Conservation (phyloP, 2,888 invertebrate species). For the Adelphocoris suturalis region DNA sequence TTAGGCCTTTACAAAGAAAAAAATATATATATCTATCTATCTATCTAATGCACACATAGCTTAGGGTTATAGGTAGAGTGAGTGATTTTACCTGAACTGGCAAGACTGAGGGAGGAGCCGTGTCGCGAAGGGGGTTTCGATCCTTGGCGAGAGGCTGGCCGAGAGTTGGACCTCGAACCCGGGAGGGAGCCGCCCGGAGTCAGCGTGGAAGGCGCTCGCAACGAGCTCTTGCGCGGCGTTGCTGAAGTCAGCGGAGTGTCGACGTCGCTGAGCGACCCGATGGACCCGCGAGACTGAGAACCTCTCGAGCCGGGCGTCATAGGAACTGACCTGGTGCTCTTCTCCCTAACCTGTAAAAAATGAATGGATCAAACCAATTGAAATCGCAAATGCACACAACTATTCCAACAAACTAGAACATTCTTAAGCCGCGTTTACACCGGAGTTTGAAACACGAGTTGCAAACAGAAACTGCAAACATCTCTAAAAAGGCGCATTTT, state of each 20-base stretch:
- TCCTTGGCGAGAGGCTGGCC: conserved; percentile 91
- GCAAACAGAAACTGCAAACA: too few species aligned
- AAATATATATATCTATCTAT: too few species aligned
- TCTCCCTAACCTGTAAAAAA: conserved; percentile 90
- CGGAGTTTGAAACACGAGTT: too few species aligned
- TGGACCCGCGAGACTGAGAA: conserved; percentile 64
- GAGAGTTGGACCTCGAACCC: conserved; percentile 89
- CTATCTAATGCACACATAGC: too few species aligned
- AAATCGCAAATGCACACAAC: too few species aligned
- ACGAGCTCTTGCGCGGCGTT: conserved; percentile 44
- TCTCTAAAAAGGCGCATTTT: too few species aligned
- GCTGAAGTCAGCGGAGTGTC: conserved; percentile 63
- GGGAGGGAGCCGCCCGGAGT: conserved; percentile 79
- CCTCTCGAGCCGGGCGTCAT: conserved; percentile 81
- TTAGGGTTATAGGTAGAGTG: too few species aligned
- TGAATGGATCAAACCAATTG: too few species aligned
- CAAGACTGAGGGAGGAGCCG: conserved; percentile 93
- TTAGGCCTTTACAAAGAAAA: too few species aligned
- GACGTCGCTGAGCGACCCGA: conserved; percentile 64
- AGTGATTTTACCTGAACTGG: conserved; percentile 86
- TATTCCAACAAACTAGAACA: too few species aligned
- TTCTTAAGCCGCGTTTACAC: too few species aligned
- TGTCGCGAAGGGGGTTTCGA: conserved; percentile 96
- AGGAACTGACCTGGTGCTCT: conserved; percentile 93
- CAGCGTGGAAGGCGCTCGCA: conserved; percentile 44